Conservation (phyloP, 2,797 vertebrate genomes). For the Amniataba percoides region DNA sequence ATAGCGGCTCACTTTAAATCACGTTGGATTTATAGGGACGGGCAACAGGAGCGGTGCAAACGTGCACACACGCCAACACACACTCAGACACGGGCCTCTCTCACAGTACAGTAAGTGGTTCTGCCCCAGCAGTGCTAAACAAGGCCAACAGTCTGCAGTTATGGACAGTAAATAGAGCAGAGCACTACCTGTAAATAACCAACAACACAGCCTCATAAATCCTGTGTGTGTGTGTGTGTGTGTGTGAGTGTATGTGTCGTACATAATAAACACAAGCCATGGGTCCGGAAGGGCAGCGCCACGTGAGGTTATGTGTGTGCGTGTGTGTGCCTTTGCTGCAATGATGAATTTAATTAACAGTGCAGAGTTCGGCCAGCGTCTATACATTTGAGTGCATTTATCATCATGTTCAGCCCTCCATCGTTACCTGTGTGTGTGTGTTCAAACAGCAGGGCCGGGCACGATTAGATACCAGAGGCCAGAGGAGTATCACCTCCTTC, state of each 20-base stretch:
- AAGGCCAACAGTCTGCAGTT: slow-evolving; percentile 74
- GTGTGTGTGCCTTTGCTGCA: not conserved
- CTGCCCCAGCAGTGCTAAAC: slow-evolving; percentile 69
- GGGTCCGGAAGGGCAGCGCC: not conserved
- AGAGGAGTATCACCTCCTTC: slow-evolving; percentile 34
- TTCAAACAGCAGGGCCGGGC: not conserved
- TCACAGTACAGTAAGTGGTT: slow-evolving; percentile 65
- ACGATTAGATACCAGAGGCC: not conserved
- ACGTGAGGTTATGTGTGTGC: not conserved
- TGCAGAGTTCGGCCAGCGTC: not conserved
- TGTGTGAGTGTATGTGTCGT: slow-evolving; percentile 10
- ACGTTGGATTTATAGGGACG: slow-evolving; percentile 61
- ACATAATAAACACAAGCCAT: slow-evolving; percentile 29
- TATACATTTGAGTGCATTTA: not conserved
- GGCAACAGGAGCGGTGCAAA: not conserved
- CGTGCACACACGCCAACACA: not conserved
- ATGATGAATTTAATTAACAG: slow-evolving; percentile 19
- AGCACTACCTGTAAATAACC: slow-evolving; percentile 79
- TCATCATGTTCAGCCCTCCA: not conserved
- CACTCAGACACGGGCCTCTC: slow-evolving; percentile 18
- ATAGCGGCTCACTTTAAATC: slow-evolving; percentile 65
- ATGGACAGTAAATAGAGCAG: slow-evolving; percentile 80
- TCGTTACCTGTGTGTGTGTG: not conserved
- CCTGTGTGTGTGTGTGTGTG: slow-evolving; percentile 21
- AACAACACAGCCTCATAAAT: slow-evolving; percentile 71